Base-by-base conservation (phyloP, 2,113 vertebrate genomes). In the Eclectus roratus region DNA sequence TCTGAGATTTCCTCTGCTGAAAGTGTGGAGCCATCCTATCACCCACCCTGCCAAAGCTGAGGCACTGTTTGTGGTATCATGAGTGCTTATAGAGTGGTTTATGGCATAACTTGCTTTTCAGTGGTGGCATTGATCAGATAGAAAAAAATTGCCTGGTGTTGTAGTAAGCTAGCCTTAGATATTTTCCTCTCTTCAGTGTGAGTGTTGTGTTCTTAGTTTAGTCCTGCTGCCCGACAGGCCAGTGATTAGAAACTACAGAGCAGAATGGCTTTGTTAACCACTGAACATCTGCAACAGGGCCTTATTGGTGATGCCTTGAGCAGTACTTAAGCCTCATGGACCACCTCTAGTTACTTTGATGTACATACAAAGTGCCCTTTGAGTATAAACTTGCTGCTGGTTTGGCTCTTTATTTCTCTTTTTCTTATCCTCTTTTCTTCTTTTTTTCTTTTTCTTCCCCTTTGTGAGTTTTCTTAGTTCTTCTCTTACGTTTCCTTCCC, bases 381-480 rank as follows among this genome's bases (percentile, higher is more conserved):
- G 3, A 11, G 8, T 44, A 53, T 5, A 24, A 6, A 23, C 20
- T 83, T 69, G 17, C 37, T 74, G 17, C 18, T 81, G 19, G 2
- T 93, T 83, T 70, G 29, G 29, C 7, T 79, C 49, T 76, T 81
- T 49, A 29, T 63, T 89, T 96, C 86, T 84, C 43, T 81, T 85
- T 85, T 85, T 71, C 31, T 88, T 85, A 50, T 31, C 69, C n/a
- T 78, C 8, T 69, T 95, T 86, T 94, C 29, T 77, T 35, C 12
- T 66, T 64, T 81, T n/a, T 15, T 8, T 4, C 7, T 72, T 81
- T 80, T 94, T 47, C 72, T 95, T 93, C 93, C 90, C 74, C 91
- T 94, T 88, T 47, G 17, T 74, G 43, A 80, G 10, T 88, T 91
- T 95, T 92, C 60, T 74, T 89, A 69, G 89, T 94, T 88, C 79